These are phyloP conservation scores for Telenomus remus DNA, from an alignment of 1,140 invertebrate genomes.

Conservation along the genomic window DNA sequence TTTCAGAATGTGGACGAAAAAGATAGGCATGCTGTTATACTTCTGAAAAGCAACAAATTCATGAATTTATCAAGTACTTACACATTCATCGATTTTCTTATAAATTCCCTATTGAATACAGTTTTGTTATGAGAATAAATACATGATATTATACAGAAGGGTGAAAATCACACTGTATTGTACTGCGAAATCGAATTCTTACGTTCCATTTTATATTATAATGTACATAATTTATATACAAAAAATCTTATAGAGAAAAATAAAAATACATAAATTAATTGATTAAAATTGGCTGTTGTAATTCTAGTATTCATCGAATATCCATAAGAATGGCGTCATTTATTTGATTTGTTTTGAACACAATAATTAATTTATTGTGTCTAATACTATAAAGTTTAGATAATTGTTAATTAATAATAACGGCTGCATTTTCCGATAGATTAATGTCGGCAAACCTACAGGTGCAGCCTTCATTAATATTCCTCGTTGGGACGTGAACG, in stretches of 20 bases:
- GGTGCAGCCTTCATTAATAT: too few species aligned
- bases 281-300: constrained; percentile 8
- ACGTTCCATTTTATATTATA: constrained; percentile 31
- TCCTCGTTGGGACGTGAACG: too few species aligned
- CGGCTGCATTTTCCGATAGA: too few species aligned
- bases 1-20: not conserved
- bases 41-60: constrained; percentile 14
- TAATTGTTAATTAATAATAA: too few species aligned
- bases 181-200: not conserved
- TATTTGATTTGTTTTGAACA: too few species aligned
- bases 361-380: too few species aligned
- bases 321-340: too few species aligned
- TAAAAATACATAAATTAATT: constrained; percentile 38
- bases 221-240: constrained; percentile 42
- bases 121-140: constrained; percentile 37
- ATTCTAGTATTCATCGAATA: too few species aligned
- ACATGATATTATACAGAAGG: constrained; percentile 39
- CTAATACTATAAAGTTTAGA: too few species aligned
- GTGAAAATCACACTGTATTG: too few species aligned
- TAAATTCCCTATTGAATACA: constrained; percentile 24
- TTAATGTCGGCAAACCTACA: too few species aligned
- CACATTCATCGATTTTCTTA: constrained; percentile 23
- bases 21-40: constrained; percentile 14
- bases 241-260: constrained; percentile 22
- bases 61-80: constrained; percentile 37